Evolutionary conservation across 2,888 invertebrate species (phyloP), one percentile per base, ranked within the genome.

Genomic region (Chrysodeixis includens): DNA sequence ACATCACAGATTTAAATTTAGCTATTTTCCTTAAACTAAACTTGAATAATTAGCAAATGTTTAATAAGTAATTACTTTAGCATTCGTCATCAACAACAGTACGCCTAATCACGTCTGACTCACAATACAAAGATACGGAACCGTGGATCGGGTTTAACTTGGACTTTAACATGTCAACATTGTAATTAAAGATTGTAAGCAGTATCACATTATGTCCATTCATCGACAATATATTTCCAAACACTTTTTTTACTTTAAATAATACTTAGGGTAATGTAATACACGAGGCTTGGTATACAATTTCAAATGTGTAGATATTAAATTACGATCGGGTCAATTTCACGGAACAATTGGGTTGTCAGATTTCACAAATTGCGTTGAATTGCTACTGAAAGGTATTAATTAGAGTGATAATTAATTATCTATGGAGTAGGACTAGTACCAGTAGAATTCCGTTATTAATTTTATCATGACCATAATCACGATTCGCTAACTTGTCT

Each of bases 151-250:
- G 5, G 61, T 35, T 53, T 44, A 56, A 69, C n/a, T 54, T 74
- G 79, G 57, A 78, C 79, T 76, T 76, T 72, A 58, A 35, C 46
- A 40, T 68, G 68, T 56, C 62, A 30, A 65, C 59, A 60, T 44
- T 58, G 62, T 66, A 64, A 62, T 67, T 55, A 66, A 66, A 62
- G 53, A 71, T 59, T 72, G 62, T 69, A 59, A 66, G 56, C 66
- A 66, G 18, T 65, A 61, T 67, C 60, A 62, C 22, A 57, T 62
- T 53, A 55, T 56, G 52, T 56, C 53, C 59, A 66, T 76, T 74
- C 60, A 60, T 1, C 5, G 44, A 26, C 30, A 26, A 69, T 30
- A 40, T 55, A 65, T 55, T 69, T 32, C 30, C 60, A 67, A 67
- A 64, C 30, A 63, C 54, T 63, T 54, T 58, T 74, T 68, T 64